Conservation (phyloP, 2,113 vertebrate genomes). For the Perca schrenkii region DNA sequence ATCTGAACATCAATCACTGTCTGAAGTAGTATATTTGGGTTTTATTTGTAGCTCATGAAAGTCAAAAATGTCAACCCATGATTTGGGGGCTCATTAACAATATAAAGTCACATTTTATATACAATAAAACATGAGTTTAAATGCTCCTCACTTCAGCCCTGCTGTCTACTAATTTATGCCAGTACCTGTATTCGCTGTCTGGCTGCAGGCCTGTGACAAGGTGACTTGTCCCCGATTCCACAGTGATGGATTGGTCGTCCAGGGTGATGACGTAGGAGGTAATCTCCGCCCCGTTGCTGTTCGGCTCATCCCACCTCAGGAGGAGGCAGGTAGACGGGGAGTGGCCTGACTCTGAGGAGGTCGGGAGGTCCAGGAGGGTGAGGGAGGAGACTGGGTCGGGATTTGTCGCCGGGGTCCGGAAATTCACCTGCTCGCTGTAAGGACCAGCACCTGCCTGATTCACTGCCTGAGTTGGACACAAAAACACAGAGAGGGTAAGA, state of each 20-base stretch:
- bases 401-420: conserved; percentile 89
- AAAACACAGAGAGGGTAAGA: conserved; percentile 7
- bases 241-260: conserved; percentile 86
- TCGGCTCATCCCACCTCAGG: conserved; percentile 95
- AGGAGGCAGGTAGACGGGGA: conserved; percentile 92
- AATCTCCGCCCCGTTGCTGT: conserved; percentile 94
- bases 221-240: conserved; percentile 87
- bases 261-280: conserved; percentile 90
- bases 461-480: conserved; percentile 84
- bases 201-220: conserved; percentile 90
- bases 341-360: conserved; percentile 75
- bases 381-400: conserved; percentile 88
- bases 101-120: not conserved
- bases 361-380: conserved; percentile 87
- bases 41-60: not conserved
- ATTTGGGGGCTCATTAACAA: not conserved
- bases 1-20: not conserved
- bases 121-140: not conserved
- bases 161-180: not conserved
- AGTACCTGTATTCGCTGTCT: conserved; percentile 94
- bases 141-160: not conserved
- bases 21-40: not conserved
- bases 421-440: conserved; percentile 90
- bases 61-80: not conserved
- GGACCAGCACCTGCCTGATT: conserved; percentile 95